Percentiles rank a stretch among this genome's conserved stretches.
Evolutionary conservation across 2,797 vertebrate genomes (phyloP).

Genomic region (Melanotaenia boesemani): DNA sequence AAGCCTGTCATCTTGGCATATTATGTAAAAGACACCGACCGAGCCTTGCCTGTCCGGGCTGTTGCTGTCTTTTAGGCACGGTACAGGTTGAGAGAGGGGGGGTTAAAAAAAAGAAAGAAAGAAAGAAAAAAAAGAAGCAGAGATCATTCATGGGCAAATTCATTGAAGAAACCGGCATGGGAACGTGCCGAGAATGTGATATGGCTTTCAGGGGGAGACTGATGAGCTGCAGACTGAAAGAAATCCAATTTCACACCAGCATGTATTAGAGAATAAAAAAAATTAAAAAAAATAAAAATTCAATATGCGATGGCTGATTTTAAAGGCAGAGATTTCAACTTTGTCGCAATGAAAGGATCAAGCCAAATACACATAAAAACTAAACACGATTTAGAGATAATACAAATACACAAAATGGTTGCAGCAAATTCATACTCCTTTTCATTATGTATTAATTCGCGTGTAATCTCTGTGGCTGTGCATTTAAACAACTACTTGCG

Average conservation of each 20-base stretch:
- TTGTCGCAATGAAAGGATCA: constrained; percentile 33
- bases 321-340: constrained; percentile 39
- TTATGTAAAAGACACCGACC: constrained; percentile 65
- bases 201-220: constrained; percentile 54
- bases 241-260: constrained; percentile 42
- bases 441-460: constrained; percentile 57
- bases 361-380: neutral
- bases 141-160: constrained; percentile 79
- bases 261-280: neutral
- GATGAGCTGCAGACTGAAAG: constrained; percentile 42
- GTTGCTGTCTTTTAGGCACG: constrained; percentile 49
- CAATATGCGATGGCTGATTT: constrained; percentile 13
- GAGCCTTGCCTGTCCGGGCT: constrained; percentile 53
- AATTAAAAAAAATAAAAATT: neutral
- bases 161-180: constrained; percentile 85
- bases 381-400: neutral
- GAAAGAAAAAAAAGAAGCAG: constrained; percentile 13
- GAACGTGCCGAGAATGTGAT: constrained; percentile 87
- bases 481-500: constrained; percentile 60
- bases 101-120: too few relatives aligned
- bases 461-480: constrained; percentile 47
- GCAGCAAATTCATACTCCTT: constrained; percentile 34
- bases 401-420: constrained; percentile 25
- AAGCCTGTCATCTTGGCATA: constrained; percentile 61
- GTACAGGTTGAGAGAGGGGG: constrained; percentile 52